phyloP scores from a whole-genome alignment of 2,113 vertebrate genomes.

The Percina caprodes region DNA sequence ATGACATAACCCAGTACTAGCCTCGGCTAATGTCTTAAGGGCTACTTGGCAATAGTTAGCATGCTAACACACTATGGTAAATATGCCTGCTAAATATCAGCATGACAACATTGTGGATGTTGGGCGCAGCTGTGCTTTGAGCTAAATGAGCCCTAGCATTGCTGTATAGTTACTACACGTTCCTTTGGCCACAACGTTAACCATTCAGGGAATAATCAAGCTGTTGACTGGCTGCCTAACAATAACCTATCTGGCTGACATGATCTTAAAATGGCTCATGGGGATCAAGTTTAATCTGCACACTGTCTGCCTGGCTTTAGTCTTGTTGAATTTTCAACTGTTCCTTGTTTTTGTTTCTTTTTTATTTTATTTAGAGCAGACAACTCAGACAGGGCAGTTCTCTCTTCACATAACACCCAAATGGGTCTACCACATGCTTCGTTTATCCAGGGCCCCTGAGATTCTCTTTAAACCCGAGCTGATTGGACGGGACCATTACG shows the following conservation, averaged over 20 bases:
- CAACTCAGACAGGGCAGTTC: neutral
- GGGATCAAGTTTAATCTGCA: neutral
- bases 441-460: constrained; percentile 79
- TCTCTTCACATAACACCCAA: neutral
- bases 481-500: constrained; percentile 83
- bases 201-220: neutral
- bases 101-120: too few species aligned
- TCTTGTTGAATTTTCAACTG: neutral
- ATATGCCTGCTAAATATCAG: too few species aligned
- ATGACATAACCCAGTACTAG: too few species aligned
- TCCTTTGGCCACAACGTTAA: neutral
- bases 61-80: too few species aligned
- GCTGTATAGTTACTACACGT: too few species aligned
- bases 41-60: too few species aligned
- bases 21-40: too few species aligned
- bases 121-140: too few species aligned
- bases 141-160: too few species aligned
- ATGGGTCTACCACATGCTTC: neutral
- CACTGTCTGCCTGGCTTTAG: neutral
- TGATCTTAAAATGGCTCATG: neutral
- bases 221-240: neutral
- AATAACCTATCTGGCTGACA: neutral
- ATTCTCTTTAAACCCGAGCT: constrained; percentile 84
- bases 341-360: too few species aligned
- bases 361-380: neutral